Evolutionary conservation across 2,888 invertebrate species (phyloP).

Genomic region (Eurois occulta): DNA sequence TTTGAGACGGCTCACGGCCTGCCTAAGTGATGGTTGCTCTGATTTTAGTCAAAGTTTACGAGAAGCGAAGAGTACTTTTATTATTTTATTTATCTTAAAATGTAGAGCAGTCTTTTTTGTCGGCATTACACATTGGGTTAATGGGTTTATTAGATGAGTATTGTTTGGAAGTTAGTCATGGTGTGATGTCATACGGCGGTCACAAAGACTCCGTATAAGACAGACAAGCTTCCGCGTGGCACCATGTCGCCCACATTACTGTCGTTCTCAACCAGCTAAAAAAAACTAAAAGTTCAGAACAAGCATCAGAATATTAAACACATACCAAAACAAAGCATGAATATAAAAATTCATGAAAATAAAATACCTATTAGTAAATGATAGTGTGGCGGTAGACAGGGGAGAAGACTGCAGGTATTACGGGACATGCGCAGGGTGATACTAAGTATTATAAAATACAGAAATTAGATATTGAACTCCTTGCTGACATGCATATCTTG

Average conservation of each 20-base stretch:
- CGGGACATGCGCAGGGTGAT: not conserved
- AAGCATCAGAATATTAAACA: not conserved
- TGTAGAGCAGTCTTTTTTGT: conserved; percentile 27
- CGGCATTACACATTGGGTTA: conserved; percentile 15
- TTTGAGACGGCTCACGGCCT: conserved; percentile 39
- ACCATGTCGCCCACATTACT: conserved; percentile 71
- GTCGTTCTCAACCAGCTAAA: conserved; percentile 18
- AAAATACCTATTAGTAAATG: not conserved
- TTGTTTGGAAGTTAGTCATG: conserved; percentile 47
- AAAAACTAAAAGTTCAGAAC: not conserved
- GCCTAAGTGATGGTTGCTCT: conserved; percentile 54
- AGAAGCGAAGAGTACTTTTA: conserved; percentile 20
- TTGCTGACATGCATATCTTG: not conserved
- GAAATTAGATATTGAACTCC: not conserved
- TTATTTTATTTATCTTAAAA: conserved; percentile 38
- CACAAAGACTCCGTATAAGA: conserved; percentile 46
- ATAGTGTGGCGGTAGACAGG: not conserved
- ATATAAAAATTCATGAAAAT: too few relatives aligned
- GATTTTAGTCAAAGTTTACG: conserved; percentile 44
- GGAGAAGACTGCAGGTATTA: not conserved
- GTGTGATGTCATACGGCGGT: conserved; percentile 65
- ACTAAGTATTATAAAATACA: not conserved
- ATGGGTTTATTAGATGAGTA: conserved; percentile 40
- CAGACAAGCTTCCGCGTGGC: conserved; percentile 64
- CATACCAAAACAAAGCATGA: not conserved